phyloP scores from a whole-genome alignment of 2,113 vertebrate genomes.

The Epinephelus fuscoguttatus region DNA sequence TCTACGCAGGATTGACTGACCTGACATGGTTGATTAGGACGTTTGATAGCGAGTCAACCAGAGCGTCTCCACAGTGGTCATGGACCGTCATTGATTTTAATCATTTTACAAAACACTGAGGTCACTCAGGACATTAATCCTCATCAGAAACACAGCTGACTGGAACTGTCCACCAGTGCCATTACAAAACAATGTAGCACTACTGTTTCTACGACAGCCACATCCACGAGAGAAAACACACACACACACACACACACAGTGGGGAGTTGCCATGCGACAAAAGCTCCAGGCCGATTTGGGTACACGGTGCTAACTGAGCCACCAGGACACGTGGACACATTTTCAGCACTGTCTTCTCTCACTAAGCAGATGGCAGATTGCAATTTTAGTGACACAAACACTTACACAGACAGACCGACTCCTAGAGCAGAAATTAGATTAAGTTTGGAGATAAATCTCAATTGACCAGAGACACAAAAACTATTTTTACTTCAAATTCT shows the following conservation, averaged over 20 bases:
- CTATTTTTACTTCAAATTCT: background rate
- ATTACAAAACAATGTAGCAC: background rate
- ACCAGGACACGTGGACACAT: background rate
- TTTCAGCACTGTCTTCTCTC: background rate
- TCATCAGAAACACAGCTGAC: conserved; percentile 36
- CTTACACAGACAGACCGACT: background rate
- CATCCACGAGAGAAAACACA: background rate
- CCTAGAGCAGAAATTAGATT: background rate
- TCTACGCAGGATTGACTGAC: conserved; percentile 13
- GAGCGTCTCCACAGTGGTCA: conserved; percentile 10
- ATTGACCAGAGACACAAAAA: background rate
- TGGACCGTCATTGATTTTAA: conserved; percentile 22
- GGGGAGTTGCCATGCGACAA: conserved; percentile 8
- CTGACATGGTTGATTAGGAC: conserved; percentile 34
- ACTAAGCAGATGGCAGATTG: conserved; percentile 15
- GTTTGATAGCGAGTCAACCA: conserved; percentile 25
- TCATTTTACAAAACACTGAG: conserved; percentile 26
- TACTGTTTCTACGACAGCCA: conserved; percentile 2
- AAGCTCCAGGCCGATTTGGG: background rate
- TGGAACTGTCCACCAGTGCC: background rate
- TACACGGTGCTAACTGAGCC: no score
- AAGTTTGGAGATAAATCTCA: background rate
- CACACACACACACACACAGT: background rate
- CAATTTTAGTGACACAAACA: conserved; percentile 5
- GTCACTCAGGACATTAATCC: conserved; percentile 7